Conservation (phyloP, 2,797 vertebrate genomes). For the Myiotriccus ornatus region DNA sequence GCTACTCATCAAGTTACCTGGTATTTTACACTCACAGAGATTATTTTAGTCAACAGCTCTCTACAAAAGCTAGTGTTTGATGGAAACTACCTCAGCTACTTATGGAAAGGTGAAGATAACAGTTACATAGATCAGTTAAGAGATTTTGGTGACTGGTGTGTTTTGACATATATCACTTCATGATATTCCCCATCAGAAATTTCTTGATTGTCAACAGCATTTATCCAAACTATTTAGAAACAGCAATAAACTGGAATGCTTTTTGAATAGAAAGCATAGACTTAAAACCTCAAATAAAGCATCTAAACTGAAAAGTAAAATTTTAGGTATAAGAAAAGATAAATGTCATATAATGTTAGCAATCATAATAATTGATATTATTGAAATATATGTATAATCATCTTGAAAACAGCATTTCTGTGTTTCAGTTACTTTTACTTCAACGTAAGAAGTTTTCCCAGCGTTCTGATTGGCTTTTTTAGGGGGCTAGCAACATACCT, state of each 20-base stretch:
- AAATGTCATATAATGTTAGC: background rate
- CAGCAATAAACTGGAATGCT: slow-evolving; percentile 64
- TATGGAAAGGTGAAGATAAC: slow-evolving; percentile 75
- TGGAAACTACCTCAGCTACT: slow-evolving; percentile 73
- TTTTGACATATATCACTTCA: slow-evolving; percentile 79
- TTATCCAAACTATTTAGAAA: slow-evolving; percentile 70
- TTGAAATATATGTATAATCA: slow-evolving; percentile 25
- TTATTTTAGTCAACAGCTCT: slow-evolving; percentile 71
- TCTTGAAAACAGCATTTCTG: slow-evolving; percentile 44
- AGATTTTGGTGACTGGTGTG: slow-evolving; percentile 69
- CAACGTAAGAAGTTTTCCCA: slow-evolving; percentile 74
- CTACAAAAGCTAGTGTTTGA: slow-evolving; percentile 78
- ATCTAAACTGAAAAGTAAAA: slow-evolving; percentile 69
- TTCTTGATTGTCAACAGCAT: slow-evolving; percentile 63
- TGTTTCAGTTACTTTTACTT: slow-evolving; percentile 76
- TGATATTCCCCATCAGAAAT: slow-evolving; percentile 64
- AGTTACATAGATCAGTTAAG: slow-evolving; percentile 73
- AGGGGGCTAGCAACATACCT: slow-evolving; percentile 54
- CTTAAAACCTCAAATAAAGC: slow-evolving; percentile 71
- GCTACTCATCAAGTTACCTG: background rate
- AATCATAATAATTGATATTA: background rate
- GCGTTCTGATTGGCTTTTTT: slow-evolving; percentile 68
- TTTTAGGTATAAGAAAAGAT: background rate
- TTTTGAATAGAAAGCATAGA: slow-evolving; percentile 77
- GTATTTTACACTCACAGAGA: slow-evolving; percentile 79